phyloP scores from a whole-genome alignment of 2,888 invertebrate genomes.

The Plusia festucae region DNA sequence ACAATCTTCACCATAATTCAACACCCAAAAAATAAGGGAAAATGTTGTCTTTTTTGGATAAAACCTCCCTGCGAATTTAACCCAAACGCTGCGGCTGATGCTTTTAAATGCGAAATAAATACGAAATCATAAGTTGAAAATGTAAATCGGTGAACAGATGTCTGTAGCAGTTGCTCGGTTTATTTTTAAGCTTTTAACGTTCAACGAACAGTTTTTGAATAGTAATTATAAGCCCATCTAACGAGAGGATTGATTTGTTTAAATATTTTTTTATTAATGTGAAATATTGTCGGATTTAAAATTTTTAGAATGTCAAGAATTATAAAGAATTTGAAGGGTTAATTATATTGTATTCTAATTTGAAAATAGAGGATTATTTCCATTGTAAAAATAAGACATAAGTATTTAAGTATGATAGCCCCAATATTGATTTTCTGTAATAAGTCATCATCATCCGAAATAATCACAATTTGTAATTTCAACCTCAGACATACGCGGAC shows the following conservation, averaged over 20 bases:
- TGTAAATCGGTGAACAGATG: constrained; percentile 63
- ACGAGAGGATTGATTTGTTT: constrained; percentile 21
- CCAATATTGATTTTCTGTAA: too few relatives aligned
- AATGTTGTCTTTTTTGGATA: background rate
- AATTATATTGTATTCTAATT: constrained; percentile 1
- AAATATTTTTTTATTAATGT: too few relatives aligned
- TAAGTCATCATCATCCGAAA: too few relatives aligned
- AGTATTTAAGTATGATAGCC: too few relatives aligned
- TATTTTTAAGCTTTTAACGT: constrained; percentile 54
- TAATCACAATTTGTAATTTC: too few relatives aligned
- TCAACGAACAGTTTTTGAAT: constrained; percentile 23
- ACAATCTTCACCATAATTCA: background rate
- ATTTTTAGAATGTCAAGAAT: too few relatives aligned
- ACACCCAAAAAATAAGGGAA: background rate
- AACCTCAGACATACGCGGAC: too few relatives aligned
- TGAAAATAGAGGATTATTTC: too few relatives aligned
- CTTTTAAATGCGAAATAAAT: constrained; percentile 46
- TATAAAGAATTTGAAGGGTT: background rate
- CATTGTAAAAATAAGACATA: too few relatives aligned
- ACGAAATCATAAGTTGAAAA: constrained; percentile 60
- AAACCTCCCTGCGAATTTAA: constrained; percentile 12
- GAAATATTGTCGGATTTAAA: too few relatives aligned
- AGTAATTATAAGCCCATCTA: constrained; percentile 21
- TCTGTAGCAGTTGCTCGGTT: constrained; percentile 52
- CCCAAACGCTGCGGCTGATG: constrained; percentile 31